Evolutionary conservation across 2,888 invertebrate genomes (phyloP), one percentile per base, ranked within the genome.

Genomic region (Bruchidius siliquastri): DNA sequence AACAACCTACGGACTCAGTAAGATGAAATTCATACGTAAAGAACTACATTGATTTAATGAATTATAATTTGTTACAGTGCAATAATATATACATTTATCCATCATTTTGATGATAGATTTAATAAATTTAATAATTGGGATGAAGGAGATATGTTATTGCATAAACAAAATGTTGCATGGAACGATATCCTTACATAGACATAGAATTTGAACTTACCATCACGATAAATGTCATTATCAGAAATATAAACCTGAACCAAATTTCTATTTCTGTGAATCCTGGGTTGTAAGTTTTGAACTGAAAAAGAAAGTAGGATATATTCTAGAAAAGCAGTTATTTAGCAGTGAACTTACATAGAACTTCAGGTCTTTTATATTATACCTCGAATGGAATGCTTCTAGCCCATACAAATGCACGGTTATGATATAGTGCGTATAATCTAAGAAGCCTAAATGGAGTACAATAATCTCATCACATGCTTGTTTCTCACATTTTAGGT

Each of bases 221-320:
- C 67, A 95, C 92, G 74, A 92, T 87, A 85, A 98, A 98, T 0
- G 97, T 94, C 68, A 94, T 90, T 68, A 97, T 88, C 72, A 98
- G 88, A 87, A 98, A 98, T 82, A 98, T 94, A 85, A 98, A 95
- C 80, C 98, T 90, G 85, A 98, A 97, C 96, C 98, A 98, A 76
- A 98, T 96, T 88, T 98, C 98, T 85, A 98, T 93, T 88, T 97
- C 96, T 32, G 98, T 98, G 85, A 98, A 99, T 13, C 94, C 94
- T 70, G 97, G 96, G 87, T 97, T 98, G 88, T 97, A 98, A 2
- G 95, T 96, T 87, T 97, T 97, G 85, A 97, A 97, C 98, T 98
- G 90, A 75, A 91, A n/a, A n/a, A 91, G 79, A 75, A 80, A 77
- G 72, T 2, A 30, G 22, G 22, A 22, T 13, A 49, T 32, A 68